Evolutionary conservation across 2,113 vertebrate species (phyloP).

Genomic region (Neodon shergylaensis): DNA sequence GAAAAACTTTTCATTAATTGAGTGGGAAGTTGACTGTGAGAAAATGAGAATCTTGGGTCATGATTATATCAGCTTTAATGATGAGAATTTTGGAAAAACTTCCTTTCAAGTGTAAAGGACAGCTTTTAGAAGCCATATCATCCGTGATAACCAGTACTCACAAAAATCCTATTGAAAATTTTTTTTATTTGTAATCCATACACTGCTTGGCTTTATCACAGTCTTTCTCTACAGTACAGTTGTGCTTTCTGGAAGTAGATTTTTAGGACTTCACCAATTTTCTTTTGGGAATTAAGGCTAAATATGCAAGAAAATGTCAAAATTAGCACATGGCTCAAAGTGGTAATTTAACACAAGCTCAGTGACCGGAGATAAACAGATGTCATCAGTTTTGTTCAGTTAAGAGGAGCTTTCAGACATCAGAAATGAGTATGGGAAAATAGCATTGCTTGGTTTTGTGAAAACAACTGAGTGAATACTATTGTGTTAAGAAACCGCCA

Average conservation of each 20-base stretch:
- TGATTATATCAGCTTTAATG: conserved; percentile 6
- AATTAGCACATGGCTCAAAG: not conserved
- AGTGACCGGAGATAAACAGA: not conserved
- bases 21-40: not conserved
- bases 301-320: not conserved
- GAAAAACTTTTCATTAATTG: conserved; percentile 42
- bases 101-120: not conserved
- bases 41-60: conserved; percentile 28
- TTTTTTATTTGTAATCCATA: conserved; percentile 22
- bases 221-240: not conserved
- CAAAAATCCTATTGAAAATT: not conserved
- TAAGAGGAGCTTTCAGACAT: not conserved
- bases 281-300: not conserved
- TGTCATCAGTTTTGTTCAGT: not conserved
- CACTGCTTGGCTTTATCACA: not conserved
- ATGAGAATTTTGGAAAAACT: conserved; percentile 47
- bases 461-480: not conserved
- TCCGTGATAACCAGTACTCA: not conserved
- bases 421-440: not conserved
- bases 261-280: not conserved
- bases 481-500: not conserved
- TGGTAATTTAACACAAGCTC: not conserved
- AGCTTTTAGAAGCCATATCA: not conserved
- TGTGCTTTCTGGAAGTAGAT: not conserved
- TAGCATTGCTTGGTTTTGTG: not conserved